Percentiles rank a stretch among this genome's conserved stretches.
Conservation (phyloP, 2,113 vertebrate species). For the Corvus hawaiiensis region DNA sequence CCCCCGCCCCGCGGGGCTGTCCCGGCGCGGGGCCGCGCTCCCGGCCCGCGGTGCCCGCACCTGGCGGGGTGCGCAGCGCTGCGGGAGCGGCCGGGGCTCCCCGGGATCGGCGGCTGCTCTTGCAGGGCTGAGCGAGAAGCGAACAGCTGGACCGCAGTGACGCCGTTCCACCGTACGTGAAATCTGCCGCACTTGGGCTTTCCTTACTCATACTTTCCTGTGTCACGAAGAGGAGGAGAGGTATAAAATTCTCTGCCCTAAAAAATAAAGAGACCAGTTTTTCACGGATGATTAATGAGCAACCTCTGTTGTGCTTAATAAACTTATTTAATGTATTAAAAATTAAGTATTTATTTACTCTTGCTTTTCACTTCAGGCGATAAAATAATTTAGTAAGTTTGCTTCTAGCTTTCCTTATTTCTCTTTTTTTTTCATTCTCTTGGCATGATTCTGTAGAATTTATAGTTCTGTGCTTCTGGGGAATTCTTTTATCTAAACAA, state of each 20-base stretch:
- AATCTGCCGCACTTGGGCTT: background rate
- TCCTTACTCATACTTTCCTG: accelerated
- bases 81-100: background rate
- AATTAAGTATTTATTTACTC: background rate
- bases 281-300: background rate
- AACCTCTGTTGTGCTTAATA: background rate
- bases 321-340: background rate
- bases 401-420: background rate
- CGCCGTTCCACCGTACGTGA: background rate
- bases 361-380: background rate
- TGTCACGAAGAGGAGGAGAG: background rate
- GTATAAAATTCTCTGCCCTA: background rate
- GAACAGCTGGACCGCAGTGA: accelerated
- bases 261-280: background rate
- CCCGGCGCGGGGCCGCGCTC: background rate
- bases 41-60: background rate
- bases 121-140: background rate
- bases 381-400: background rate
- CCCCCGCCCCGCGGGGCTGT: background rate
- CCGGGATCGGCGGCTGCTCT: background rate
- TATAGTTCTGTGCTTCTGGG: background rate
- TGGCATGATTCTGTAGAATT: background rate
- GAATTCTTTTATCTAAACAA: background rate
- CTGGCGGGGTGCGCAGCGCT: background rate
- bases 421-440: background rate